Conservation (phyloP, 2,888 invertebrate species). For the Buathra laborator region DNA sequence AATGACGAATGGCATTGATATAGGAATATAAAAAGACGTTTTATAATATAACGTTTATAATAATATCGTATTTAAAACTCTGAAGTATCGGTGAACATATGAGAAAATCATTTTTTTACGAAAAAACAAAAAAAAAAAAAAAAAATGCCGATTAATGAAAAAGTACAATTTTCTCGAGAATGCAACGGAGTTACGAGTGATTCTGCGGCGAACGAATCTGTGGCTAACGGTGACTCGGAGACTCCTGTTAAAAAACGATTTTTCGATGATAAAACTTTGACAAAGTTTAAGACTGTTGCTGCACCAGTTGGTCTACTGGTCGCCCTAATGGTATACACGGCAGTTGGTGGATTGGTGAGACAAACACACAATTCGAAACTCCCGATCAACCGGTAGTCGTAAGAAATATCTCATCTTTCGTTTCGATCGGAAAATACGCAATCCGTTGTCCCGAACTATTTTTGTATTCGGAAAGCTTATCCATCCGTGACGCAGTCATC, state of each 20-base stretch:
- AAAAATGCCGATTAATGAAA: slow-evolving; percentile 54
- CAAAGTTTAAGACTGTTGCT: slow-evolving; percentile 88
- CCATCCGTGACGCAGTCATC: slow-evolving; percentile 37
- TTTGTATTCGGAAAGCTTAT: slow-evolving; percentile 44
- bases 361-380: slow-evolving; percentile 33
- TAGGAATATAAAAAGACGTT: background rate
- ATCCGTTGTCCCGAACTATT: slow-evolving; percentile 44
- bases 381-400: slow-evolving; percentile 34
- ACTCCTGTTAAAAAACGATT: slow-evolving; percentile 30
- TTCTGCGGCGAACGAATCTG: slow-evolving; percentile 21
- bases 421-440: slow-evolving; percentile 10
- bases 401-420: slow-evolving; percentile 21
- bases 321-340: slow-evolving; percentile 92
- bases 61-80: background rate
- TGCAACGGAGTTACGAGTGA: slow-evolving; percentile 57
- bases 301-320: slow-evolving; percentile 92
- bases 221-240: slow-evolving; percentile 6
- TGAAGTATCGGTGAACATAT: background rate
- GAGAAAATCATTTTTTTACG: background rate
- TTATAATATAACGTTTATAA: background rate
- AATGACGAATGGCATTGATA: background rate
- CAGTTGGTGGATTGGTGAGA: slow-evolving; percentile 93
- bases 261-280: slow-evolving; percentile 57
- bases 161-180: slow-evolving; percentile 58
- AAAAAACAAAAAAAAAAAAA: slow-evolving; percentile 1